A percentile compares a stretch with the other conserved stretches of the same genome.
These are phyloP conservation scores for Microctenopoma lineatum DNA, from an alignment of 2,797 vertebrate genomes.

Conservation along the genomic window DNA sequence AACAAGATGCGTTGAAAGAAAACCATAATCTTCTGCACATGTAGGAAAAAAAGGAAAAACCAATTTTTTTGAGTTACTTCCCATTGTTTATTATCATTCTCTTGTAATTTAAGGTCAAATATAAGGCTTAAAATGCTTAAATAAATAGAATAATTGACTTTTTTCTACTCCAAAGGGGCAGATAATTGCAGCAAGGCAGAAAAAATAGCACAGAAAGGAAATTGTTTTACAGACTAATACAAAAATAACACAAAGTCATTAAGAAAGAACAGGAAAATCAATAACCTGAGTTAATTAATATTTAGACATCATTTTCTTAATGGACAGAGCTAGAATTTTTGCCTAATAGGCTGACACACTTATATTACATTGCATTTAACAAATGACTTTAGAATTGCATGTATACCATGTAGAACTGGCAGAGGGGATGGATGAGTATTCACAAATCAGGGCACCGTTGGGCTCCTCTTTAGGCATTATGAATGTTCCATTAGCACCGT, in stretches of 20 bases:
- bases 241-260: slow-evolving; percentile 60
- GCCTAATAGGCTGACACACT: slow-evolving; percentile 24
- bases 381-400: slow-evolving; percentile 38
- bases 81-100: not conserved
- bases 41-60: not conserved
- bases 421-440: slow-evolving; percentile 6
- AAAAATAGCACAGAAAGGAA: slow-evolving; percentile 9
- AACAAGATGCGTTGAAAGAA: no score
- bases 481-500: slow-evolving; percentile 29
- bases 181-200: not conserved
- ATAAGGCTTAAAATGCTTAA: not conserved
- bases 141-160: not conserved
- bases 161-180: not conserved
- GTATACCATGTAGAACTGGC: slow-evolving; percentile 20
- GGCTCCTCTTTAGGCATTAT: slow-evolving; percentile 17
- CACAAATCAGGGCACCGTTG: slow-evolving; percentile 18
- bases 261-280: slow-evolving; percentile 49
- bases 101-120: not conserved
- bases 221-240: slow-evolving; percentile 45
- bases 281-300: slow-evolving; percentile 63
- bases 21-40: no score
- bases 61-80: not conserved
- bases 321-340: not conserved
- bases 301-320: slow-evolving; percentile 35
- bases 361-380: slow-evolving; percentile 19